A percentile compares a stretch with the other conserved stretches of the same genome.
phyloP scores from a whole-genome alignment of 2,888 invertebrate species.

The Drosophila lutescens region DNA sequence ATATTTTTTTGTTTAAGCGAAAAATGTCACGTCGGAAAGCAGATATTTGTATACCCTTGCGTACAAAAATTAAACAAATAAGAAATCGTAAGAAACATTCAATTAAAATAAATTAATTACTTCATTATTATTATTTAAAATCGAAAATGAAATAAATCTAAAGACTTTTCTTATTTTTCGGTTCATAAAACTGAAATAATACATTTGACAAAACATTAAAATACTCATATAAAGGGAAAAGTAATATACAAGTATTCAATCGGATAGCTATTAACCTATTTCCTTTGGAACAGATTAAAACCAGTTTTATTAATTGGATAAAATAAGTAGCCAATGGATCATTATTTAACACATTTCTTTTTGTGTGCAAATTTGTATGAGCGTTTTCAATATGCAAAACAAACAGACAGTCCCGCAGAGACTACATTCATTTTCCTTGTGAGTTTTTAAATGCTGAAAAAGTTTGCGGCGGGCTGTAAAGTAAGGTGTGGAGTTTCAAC shows the following conservation, averaged over 20 bases:
- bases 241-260: not conserved
- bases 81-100: too few species aligned
- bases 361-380: not conserved
- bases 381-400: constrained; percentile 13
- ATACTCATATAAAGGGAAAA: not conserved
- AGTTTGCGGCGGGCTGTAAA: constrained; percentile 25
- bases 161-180: too few species aligned
- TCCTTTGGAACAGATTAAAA: not conserved
- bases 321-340: not conserved
- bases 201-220: not conserved
- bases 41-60: not conserved
- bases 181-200: too few species aligned
- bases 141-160: too few species aligned
- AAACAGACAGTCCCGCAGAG: not conserved
- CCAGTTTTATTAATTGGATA: not conserved
- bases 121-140: too few species aligned
- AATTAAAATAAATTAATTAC: too few species aligned
- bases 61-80: too few species aligned
- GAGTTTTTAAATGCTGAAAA: constrained; percentile 60
- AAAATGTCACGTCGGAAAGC: not conserved
- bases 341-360: not conserved
- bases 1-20: not conserved
- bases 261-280: not conserved
- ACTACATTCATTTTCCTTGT: constrained; percentile 40
- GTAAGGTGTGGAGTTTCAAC: constrained; percentile 1